phyloP scores from a whole-genome alignment of 2,888 invertebrate genomes.

The Luperina testacea region DNA sequence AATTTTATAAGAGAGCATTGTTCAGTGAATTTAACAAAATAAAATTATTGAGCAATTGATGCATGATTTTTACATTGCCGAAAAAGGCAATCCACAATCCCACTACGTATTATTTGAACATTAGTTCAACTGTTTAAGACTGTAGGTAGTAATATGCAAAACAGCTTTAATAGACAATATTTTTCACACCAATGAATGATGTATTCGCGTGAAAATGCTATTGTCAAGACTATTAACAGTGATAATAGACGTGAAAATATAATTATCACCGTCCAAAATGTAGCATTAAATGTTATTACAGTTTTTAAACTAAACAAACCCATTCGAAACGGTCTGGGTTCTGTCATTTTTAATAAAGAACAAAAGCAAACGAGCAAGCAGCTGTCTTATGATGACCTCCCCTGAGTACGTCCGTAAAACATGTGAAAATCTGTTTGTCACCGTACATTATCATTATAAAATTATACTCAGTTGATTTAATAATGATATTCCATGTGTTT shows the following conservation, averaged over 20 bases:
- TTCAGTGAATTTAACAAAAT: not conserved
- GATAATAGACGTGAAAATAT: no score
- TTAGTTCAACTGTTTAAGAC: constrained; percentile 45
- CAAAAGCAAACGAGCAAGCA: constrained; percentile 32
- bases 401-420: constrained; percentile 21
- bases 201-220: constrained; percentile 26
- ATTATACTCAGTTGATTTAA: constrained; percentile 15
- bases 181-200: constrained; percentile 36
- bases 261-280: constrained; percentile 18
- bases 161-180: constrained; percentile 12
- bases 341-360: constrained; percentile 10
- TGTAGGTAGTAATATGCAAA: constrained; percentile 33
- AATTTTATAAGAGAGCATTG: not conserved
- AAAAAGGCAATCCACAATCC: constrained; percentile 1
- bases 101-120: constrained; percentile 16
- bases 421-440: constrained; percentile 26
- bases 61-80: constrained; percentile 1
- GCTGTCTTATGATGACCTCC: constrained; percentile 31
- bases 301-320: constrained; percentile 29
- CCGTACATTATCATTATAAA: not conserved
- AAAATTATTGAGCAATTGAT: not conserved
- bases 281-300: constrained; percentile 12
- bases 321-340: not conserved
- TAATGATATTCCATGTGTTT: constrained; percentile 8
- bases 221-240: constrained; percentile 29